Evolutionary conservation across 2,888 invertebrate genomes (phyloP).

Genomic region (Xanthorhoe spadicearia): DNA sequence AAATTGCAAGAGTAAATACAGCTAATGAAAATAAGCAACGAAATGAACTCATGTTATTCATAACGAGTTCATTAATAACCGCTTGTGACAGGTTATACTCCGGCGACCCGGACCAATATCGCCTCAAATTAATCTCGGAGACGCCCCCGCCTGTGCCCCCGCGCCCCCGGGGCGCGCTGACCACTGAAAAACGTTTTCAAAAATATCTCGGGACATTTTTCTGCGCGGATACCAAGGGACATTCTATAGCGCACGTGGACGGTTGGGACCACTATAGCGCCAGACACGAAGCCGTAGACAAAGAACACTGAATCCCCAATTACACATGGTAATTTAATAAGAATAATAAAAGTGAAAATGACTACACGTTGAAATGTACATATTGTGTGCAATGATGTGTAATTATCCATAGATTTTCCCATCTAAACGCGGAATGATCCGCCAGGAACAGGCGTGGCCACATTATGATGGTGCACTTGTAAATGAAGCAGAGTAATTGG

Average conservation of each 20-base stretch:
- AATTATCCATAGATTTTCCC: too few relatives aligned
- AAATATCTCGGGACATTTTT: conserved; percentile 6
- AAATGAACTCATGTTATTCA: conserved; percentile 6
- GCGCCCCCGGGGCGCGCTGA: background rate
- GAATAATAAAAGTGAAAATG: too few relatives aligned
- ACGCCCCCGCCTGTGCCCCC: background rate
- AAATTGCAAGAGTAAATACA: background rate
- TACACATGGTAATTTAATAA: too few relatives aligned
- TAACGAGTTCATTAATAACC: conserved; percentile 2
- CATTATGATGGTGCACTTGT: conserved; percentile 30
- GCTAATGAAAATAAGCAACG: background rate
- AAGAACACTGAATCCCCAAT: too few relatives aligned
- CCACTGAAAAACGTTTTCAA: conserved; percentile 5
- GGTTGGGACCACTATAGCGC: background rate
- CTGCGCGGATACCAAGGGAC: background rate
- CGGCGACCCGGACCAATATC: background rate
- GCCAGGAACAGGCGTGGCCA: background rate
- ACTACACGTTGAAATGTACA: too few relatives aligned
- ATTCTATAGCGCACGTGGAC: background rate
- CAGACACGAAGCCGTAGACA: background rate
- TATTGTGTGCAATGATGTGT: too few relatives aligned
- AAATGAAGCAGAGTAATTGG: conserved; percentile 33
- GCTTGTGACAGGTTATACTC: conserved; percentile 1
- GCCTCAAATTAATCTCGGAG: conserved; percentile 9
- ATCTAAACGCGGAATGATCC: too few relatives aligned